These are phyloP conservation scores for Hemistola chrysoprasaria DNA, from an alignment of 2,888 invertebrate species.

Conservation along the genomic window DNA sequence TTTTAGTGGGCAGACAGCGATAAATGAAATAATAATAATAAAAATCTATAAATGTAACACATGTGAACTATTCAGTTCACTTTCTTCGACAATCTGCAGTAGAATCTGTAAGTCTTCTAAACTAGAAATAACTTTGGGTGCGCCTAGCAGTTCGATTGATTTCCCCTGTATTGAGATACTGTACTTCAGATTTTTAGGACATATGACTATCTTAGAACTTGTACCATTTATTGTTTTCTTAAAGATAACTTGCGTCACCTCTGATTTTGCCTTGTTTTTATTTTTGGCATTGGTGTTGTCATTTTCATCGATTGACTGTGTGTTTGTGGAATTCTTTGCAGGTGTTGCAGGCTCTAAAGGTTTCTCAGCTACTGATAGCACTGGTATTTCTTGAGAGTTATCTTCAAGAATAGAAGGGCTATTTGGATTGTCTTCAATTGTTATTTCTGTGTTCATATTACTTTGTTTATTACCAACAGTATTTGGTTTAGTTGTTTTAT, in stretches of 20 bases:
- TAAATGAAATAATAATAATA: too few relatives aligned
- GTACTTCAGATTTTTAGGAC: slow-evolving; percentile 71
- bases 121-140: slow-evolving; percentile 71
- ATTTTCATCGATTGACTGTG: slow-evolving; percentile 30
- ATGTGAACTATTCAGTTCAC: slow-evolving; percentile 66
- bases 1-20: too few relatives aligned
- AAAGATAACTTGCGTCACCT: slow-evolving; percentile 64
- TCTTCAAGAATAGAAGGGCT: slow-evolving; percentile 72
- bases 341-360: slow-evolving; percentile 1
- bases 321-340: background rate
- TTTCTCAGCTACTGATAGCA: slow-evolving; percentile 18
- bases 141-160: slow-evolving; percentile 69
- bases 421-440: slow-evolving; percentile 49
- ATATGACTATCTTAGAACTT: slow-evolving; percentile 65
- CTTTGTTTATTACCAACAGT: background rate
- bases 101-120: slow-evolving; percentile 73
- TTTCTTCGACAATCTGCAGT: slow-evolving; percentile 76
- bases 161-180: slow-evolving; percentile 66
- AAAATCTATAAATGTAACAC: slow-evolving; percentile 43
- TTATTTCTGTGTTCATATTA: slow-evolving; percentile 16
- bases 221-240: slow-evolving; percentile 59
- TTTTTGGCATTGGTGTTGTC: slow-evolving; percentile 30
- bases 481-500: background rate
- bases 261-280: slow-evolving; percentile 26
- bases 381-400: slow-evolving; percentile 33